These are phyloP conservation scores for Hypomecis atomaria DNA, from an alignment of 2,888 invertebrate genomes.

Conservation along the genomic window DNA sequence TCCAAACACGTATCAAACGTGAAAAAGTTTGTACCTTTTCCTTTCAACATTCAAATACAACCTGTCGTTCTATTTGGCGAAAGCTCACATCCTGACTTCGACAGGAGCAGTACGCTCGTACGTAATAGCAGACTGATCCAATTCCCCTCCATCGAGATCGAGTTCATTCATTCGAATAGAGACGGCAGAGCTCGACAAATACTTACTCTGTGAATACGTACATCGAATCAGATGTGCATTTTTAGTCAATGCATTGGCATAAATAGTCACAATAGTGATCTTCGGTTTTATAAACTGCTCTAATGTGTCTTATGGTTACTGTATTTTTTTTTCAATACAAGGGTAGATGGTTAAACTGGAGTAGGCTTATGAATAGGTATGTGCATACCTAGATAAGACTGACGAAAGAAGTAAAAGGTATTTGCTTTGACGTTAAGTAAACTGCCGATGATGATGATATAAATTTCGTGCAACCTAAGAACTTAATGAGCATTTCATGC, in stretches of 20 bases:
- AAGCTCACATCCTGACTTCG: constrained; percentile 27
- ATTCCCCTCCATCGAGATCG: constrained; percentile 63
- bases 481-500: no score
- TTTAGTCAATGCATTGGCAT: constrained; percentile 3
- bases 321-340: no score
- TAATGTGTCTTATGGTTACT: no score
- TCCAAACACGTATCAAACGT: constrained; percentile 1
- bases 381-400: no score
- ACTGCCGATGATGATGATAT: no score
- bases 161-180: constrained; percentile 54
- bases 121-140: constrained; percentile 40
- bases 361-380: no score
- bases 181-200: constrained; percentile 11
- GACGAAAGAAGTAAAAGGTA: no score
- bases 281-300: no score
- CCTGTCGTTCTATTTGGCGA: constrained; percentile 11
- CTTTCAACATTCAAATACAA: constrained; percentile 15
- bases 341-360: no score
- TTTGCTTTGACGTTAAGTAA: no score
- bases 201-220: background rate
- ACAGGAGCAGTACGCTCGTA: constrained; percentile 21
- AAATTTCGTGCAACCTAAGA: no score
- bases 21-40: constrained; percentile 6
- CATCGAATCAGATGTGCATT: no score
- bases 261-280: background rate